phyloP scores from a whole-genome alignment of 1,140 invertebrate genomes.

The Drosophila obscura region DNA sequence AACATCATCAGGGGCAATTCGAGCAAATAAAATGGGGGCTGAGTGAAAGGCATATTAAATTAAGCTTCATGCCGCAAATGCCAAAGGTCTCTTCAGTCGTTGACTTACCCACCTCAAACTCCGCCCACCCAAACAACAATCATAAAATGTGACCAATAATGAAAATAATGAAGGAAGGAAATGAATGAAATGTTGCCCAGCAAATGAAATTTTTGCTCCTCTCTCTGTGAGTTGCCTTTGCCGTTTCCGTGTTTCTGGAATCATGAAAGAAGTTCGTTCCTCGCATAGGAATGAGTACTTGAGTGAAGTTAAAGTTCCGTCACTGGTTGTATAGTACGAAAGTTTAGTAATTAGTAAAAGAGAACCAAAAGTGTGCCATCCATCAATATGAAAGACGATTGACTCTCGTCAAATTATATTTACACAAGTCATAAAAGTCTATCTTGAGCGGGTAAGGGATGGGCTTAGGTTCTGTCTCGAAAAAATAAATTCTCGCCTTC shows the following conservation, averaged over 20 bases:
- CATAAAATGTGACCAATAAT: conserved; percentile 77
- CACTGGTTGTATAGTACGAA: too few species aligned
- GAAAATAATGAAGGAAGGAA: conserved; percentile 66
- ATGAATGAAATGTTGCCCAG: conserved; percentile 48
- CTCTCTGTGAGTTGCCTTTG: conserved; percentile 7
- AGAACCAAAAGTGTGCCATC: too few species aligned
- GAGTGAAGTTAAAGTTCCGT: too few species aligned
- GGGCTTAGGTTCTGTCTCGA: too few species aligned
- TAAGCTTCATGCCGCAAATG: conserved; percentile 70
- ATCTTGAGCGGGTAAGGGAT: too few species aligned
- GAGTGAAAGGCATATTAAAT: conserved; percentile 61
- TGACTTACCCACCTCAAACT: not conserved
- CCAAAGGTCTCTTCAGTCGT: conserved; percentile 11
- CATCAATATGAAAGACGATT: too few species aligned
- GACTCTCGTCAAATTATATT: too few species aligned
- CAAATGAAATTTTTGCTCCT: conserved; percentile 30
- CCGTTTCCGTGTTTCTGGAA: not conserved
- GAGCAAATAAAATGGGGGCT: conserved; percentile 35
- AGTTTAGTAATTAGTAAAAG: too few species aligned
- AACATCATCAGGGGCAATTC: conserved; percentile 31
- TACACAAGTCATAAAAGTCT: too few species aligned
- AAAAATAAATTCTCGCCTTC: too few species aligned
- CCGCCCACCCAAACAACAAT: conserved; percentile 28
- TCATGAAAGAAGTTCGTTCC: conserved; percentile 1
- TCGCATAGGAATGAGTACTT: not conserved